Evolutionary conservation across 2,888 invertebrate species (phyloP).

Genomic region (Pecten maximus): DNA sequence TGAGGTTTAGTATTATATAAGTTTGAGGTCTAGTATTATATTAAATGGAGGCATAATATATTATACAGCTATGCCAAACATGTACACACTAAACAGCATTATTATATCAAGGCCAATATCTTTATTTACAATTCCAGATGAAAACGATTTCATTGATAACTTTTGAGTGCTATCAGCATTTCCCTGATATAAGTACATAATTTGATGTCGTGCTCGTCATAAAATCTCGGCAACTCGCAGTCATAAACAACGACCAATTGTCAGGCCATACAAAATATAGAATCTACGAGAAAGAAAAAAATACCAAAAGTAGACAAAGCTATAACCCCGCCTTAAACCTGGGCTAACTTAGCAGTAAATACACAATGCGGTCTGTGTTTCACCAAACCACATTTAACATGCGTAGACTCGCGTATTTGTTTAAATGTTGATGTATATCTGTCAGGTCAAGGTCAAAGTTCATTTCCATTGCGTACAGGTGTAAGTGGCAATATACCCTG

Average conservation of each 20-base stretch:
- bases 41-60: background rate
- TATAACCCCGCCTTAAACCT: background rate
- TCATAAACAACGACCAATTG: background rate
- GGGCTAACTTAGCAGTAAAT: background rate
- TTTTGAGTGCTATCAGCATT: background rate
- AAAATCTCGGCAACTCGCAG: background rate
- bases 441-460: background rate
- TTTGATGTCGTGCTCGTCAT: background rate
- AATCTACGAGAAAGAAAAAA: background rate
- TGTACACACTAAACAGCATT: background rate
- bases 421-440: background rate
- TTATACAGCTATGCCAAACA: background rate
- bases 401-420: background rate
- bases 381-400: background rate
- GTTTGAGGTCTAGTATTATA: too few species aligned
- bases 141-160: conserved; percentile 9
- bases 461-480: background rate
- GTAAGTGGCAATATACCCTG: too few species aligned
- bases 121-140: conserved; percentile 14
- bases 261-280: background rate
- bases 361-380: background rate
- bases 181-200: background rate
- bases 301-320: background rate
- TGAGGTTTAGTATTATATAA: too few species aligned
- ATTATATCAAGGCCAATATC: background rate